Evolutionary conservation across 2,888 invertebrate genomes (phyloP), one percentile per base, ranked within the genome.

Genomic region (Lathronympha strigana): DNA sequence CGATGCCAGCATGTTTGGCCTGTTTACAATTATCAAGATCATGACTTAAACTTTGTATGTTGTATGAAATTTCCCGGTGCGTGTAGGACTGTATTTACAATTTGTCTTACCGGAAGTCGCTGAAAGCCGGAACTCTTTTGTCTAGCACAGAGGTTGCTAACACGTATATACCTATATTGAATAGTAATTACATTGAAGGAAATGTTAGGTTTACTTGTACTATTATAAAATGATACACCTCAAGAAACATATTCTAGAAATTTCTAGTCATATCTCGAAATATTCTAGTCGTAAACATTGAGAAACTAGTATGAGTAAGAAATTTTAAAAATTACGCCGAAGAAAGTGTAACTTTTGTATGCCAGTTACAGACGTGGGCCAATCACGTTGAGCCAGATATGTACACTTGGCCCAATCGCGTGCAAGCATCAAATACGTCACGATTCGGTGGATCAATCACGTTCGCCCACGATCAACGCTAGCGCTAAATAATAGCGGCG

Each of bases 331-430:
- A 80, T 80, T 70, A 80, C 89, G 88, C 84, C 79, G 76, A 72
- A 74, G 71, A 61, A 40, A 63, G 71, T 69, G 71, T 66, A 71
- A 61, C 70, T 67, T 71, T 73, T 76, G 73, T 73, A 72, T 82
- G 77, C 86, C 84, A 87, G 81, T 84, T 78, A 86, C 72, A 80
- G 87, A 95, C 95, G 95, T 95, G 95, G 94, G 94, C 95, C 95
- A 95, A 95, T 95, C 70, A 75, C 51, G 73, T 72, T 31, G 49
- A 79, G 94, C 93, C 95, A 94, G 93, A 94, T 93, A 89, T 84
- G 75, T 84, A 73, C 33, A 79, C 75, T 71, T 78, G 80, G 80
- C 71, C 93, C 93, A 93, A 94, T 93, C 71, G 76, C 21, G 66
- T 68, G 4, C 9, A 68, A 72, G 58, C 77, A 80, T 73, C 38